Evolutionary conservation across 2,797 vertebrate genomes (phyloP), one percentile per base, ranked within the genome.

Genomic region (Neomorphus geoffroyi): DNA sequence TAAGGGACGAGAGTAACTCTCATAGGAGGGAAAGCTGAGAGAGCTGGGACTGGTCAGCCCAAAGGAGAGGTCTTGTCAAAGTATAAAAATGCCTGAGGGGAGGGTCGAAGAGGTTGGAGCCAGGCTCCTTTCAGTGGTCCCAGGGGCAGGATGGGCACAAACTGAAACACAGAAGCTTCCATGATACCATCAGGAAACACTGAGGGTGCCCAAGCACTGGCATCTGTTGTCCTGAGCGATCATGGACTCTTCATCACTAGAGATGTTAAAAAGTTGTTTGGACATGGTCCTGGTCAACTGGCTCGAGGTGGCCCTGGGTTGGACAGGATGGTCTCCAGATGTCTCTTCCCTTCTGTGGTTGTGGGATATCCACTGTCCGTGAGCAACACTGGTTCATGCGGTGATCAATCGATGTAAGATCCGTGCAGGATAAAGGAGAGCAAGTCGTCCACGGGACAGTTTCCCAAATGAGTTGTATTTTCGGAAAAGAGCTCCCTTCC

Each of bases 311-410:
- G 11, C 30, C 24, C 30, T 19, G 39, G 6, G 3, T 1, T 58
- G 24, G 17, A 39, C 27, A 46, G 39, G n/a, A 14, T n/a, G 7
- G 18, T 14, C 4, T 53, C 23, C 32, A 50, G 46, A 45, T 6
- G 8, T 45, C 48, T 32, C 27, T 79, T 64, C 58, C 18, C 60
- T 24, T 21, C 5, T 18, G 53, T 7, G 16, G 11, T 19, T 26
- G 61, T 53, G n/a, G 64, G 54, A 8, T 23, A 32, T 3, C 7
- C 23, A 2, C 18, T 32, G 45, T 18, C 56, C 23, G 2, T 6
- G 37, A 62, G 69, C 33, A 43, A 0, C 32, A 17, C 23, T 30
- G 57, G 43, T 0, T 43, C 26, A 15, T 2, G 51, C 7, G 33
- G 5, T 5, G 3, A 6, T 8, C 3, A 6, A 10, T 22, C 32